These are phyloP conservation scores for Prunella fulvescens DNA, from an alignment of 2,113 vertebrate species.

Conservation along the genomic window DNA sequence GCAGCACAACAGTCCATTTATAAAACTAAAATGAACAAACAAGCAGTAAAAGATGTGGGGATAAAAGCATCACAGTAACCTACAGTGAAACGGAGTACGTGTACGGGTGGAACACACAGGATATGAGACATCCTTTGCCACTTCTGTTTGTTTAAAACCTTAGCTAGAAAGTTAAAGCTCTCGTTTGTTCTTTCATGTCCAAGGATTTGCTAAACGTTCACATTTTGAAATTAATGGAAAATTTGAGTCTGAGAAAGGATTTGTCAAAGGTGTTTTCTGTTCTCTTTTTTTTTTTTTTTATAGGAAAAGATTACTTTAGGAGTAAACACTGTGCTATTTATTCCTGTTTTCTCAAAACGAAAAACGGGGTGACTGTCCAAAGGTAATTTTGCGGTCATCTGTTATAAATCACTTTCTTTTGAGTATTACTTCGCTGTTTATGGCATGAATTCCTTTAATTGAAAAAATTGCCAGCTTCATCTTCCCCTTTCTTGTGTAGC, in stretches of 20 bases:
- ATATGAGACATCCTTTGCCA: constrained; percentile 23
- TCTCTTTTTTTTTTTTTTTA: background rate
- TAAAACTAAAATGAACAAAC: constrained; percentile 20
- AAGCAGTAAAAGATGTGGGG: background rate
- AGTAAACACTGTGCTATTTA: constrained; percentile 18
- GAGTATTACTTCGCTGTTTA: background rate
- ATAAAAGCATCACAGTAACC: constrained; percentile 8
- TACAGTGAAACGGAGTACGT: background rate
- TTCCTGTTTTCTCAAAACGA: background rate
- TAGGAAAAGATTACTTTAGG: constrained; percentile 1
- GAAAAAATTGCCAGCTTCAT: background rate
- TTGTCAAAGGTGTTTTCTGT: constrained; percentile 20
- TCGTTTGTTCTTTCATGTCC: background rate
- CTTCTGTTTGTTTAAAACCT: constrained; percentile 37
- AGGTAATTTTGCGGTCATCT: background rate
- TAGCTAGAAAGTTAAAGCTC: background rate
- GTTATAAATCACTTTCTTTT: background rate
- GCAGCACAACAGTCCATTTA: constrained; percentile 2
- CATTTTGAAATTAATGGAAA: constrained; percentile 12
- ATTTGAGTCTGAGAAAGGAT: background rate
- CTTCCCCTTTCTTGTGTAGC: background rate
- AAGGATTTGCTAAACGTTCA: background rate
- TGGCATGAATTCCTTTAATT: background rate
- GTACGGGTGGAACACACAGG: background rate
- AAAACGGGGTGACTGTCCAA: background rate